phyloP scores from a whole-genome alignment of 2,797 vertebrate species.

The Brachyrhaphis roseni region DNA sequence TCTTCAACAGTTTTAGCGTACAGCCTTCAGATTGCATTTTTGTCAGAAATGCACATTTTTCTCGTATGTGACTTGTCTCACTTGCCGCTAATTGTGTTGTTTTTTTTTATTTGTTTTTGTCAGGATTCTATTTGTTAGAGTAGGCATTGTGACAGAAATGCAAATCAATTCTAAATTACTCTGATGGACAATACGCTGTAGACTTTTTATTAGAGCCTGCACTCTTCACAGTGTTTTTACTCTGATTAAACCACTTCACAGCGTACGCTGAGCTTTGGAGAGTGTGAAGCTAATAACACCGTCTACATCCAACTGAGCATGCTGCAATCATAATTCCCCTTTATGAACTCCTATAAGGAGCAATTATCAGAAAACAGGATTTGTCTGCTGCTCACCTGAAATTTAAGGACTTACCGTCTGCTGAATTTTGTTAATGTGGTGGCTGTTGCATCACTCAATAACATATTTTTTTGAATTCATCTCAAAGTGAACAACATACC shows the following conservation, averaged over 20 bases:
- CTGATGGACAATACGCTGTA: constrained; percentile 11
- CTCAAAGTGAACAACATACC: constrained; percentile 49
- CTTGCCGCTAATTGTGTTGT: neutral
- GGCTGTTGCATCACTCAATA: constrained; percentile 35
- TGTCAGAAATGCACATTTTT: neutral
- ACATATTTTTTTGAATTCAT: constrained; percentile 45
- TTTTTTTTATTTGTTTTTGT: neutral
- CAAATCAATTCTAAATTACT: constrained; percentile 8
- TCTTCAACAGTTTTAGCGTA: neutral
- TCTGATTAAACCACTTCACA: constrained; percentile 48
- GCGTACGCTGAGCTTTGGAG: constrained; percentile 41
- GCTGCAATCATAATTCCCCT: constrained; percentile 50
- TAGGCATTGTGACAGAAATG: neutral
- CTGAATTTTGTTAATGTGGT: constrained; percentile 55
- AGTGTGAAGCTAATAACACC: constrained; percentile 49
- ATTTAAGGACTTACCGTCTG: constrained; percentile 52
- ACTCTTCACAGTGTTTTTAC: constrained; percentile 37
- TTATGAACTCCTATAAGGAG: constrained; percentile 56
- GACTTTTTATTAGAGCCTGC: constrained; percentile 27
- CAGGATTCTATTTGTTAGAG: neutral
- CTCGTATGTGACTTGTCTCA: neutral
- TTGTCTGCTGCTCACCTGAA: constrained; percentile 39
- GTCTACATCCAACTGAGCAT: constrained; percentile 41
- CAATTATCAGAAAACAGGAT: constrained; percentile 59
- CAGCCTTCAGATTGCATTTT: neutral